phyloP scores from a whole-genome alignment of 2,113 vertebrate genomes.

The Tiliqua scincoides region DNA sequence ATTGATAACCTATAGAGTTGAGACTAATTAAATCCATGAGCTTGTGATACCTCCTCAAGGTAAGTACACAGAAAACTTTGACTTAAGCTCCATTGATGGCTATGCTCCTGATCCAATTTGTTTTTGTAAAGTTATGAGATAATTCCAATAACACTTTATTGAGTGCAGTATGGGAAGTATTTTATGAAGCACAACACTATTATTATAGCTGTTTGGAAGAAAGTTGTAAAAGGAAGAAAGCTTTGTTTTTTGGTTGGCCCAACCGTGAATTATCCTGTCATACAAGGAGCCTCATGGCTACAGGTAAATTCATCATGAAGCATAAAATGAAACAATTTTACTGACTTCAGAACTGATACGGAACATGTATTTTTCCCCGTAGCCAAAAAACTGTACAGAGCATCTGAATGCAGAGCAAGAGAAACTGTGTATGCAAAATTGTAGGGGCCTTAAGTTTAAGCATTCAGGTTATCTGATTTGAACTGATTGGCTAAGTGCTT shows the following conservation, averaged over 20 bases:
- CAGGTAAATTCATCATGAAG: constrained; percentile 51
- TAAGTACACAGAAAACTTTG: neutral
- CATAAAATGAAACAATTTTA: constrained; percentile 51
- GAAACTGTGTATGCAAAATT: constrained; percentile 31
- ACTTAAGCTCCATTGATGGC: neutral
- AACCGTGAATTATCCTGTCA: constrained; percentile 23
- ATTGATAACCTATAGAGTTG: neutral
- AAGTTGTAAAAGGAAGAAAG: constrained; percentile 39
- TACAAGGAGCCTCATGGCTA: constrained; percentile 24
- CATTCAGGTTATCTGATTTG: constrained; percentile 18
- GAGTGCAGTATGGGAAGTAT: fast-evolving
- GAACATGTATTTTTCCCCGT: constrained; percentile 47
- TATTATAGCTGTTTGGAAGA: constrained; percentile 8
- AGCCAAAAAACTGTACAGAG: constrained; percentile 23
- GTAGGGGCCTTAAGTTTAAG: neutral
- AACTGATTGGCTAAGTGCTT: constrained; percentile 34
- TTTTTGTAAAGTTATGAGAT: constrained; percentile 12
- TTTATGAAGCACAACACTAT: constrained; percentile 18
- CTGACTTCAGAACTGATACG: constrained; percentile 54
- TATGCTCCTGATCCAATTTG: neutral
- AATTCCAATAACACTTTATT: neutral
- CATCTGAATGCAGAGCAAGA: constrained; percentile 35
- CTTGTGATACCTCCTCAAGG: too few species aligned
- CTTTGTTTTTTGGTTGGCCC: constrained; percentile 13
- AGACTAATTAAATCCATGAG: neutral